phyloP scores from a whole-genome alignment of 2,888 invertebrate species.

The Heteropelma amictum region DNA sequence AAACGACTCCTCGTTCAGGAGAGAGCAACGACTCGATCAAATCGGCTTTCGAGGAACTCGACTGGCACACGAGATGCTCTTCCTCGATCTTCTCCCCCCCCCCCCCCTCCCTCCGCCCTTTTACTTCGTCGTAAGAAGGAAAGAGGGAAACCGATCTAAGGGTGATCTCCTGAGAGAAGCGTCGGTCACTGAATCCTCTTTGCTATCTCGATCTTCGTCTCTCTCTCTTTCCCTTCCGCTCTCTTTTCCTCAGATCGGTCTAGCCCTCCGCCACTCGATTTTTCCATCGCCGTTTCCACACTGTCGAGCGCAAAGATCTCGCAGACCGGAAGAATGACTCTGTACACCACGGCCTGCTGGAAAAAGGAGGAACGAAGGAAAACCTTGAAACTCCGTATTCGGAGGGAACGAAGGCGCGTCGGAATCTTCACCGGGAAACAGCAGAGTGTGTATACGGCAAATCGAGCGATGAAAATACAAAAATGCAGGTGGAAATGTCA shows the following conservation, averaged over 20 bases:
- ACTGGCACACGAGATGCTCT: slow-evolving; percentile 19
- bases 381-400: slow-evolving; percentile 56
- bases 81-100: not conserved
- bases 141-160: slow-evolving; percentile 40
- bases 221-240: not conserved
- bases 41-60: slow-evolving; percentile 59
- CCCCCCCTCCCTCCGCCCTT: not conserved
- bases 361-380: slow-evolving; percentile 3
- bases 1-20: slow-evolving; percentile 57
- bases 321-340: slow-evolving; percentile 50
- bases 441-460: slow-evolving; percentile 6
- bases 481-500: slow-evolving; percentile 36
- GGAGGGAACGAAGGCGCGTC: slow-evolving; percentile 42
- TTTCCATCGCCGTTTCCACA: slow-evolving; percentile 35
- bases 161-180: slow-evolving; percentile 52
- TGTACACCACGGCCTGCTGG: not conserved
- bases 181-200: slow-evolving; percentile 41
- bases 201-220: slow-evolving; percentile 10
- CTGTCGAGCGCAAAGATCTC: slow-evolving; percentile 44
- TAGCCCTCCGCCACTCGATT: slow-evolving; percentile 11
- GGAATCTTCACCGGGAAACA: slow-evolving; percentile 33
- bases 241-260: slow-evolving; percentile 5
- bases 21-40: slow-evolving; percentile 62
- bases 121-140: slow-evolving; percentile 12
- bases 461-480: slow-evolving; percentile 1